phyloP scores from a whole-genome alignment of 2,797 vertebrate genomes.

The Sebastes elongatus region DNA sequence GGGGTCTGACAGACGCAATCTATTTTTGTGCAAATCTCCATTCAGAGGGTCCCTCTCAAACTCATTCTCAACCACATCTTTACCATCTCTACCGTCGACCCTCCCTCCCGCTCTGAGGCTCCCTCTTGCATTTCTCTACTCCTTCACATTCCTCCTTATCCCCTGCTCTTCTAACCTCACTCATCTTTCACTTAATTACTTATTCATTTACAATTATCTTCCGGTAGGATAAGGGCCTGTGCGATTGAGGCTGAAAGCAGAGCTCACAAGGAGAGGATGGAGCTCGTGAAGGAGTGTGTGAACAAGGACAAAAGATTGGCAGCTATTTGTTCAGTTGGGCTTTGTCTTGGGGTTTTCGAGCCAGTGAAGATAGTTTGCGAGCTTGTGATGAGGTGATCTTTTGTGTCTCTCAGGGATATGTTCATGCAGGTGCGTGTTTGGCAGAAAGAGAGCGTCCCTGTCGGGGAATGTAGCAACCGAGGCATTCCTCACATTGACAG shows the following conservation, averaged over 20 bases:
- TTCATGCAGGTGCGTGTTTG: constrained; percentile 63
- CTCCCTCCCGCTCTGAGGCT: constrained; percentile 46
- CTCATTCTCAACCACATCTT: constrained; percentile 61
- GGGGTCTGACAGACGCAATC: constrained; percentile 58
- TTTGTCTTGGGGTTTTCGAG: not conserved
- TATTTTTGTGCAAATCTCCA: constrained; percentile 77
- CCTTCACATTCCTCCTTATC: constrained; percentile 49
- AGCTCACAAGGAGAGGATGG: not conserved
- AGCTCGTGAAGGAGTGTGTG: constrained; percentile 19
- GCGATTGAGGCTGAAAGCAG: constrained; percentile 31
- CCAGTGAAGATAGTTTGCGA: constrained; percentile 2
- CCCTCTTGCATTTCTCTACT: constrained; percentile 33
- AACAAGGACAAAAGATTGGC: constrained; percentile 32
- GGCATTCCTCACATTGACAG: constrained; percentile 62
- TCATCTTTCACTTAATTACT: constrained; percentile 56
- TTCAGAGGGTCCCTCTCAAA: constrained; percentile 66
- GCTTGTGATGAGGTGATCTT: constrained; percentile 44
- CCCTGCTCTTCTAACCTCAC: constrained; percentile 32
- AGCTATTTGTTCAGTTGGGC: constrained; percentile 16
- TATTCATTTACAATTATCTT: constrained; percentile 56
- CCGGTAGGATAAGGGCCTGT: constrained; percentile 1
- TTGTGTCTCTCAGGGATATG: constrained; percentile 37
- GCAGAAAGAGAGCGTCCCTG: constrained; percentile 37
- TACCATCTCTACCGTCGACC: constrained; percentile 15
- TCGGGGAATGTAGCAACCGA: constrained; percentile 49